Percentiles rank a stretch among this genome's conserved stretches.
Conservation (phyloP, 2,113 vertebrate genomes). For the Cricetomys ansorgei region DNA sequence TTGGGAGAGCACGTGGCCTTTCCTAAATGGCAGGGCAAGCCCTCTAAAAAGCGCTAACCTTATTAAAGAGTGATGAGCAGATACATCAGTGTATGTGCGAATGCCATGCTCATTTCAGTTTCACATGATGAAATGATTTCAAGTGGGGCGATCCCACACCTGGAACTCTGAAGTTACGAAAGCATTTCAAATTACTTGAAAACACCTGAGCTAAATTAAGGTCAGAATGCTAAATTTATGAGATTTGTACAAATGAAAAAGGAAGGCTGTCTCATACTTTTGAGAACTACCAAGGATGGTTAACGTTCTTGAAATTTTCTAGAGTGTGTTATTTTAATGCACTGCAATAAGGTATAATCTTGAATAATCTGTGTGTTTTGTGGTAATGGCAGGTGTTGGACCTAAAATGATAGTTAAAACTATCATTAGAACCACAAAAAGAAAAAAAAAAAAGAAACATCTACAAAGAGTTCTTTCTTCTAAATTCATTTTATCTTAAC, state of each 20-base stretch:
- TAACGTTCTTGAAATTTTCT: conserved; percentile 12
- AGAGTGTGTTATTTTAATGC: neutral
- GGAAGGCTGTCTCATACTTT: neutral
- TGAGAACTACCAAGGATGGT: neutral
- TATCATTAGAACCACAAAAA: neutral
- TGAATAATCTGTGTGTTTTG: neutral
- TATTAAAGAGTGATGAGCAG: conserved; percentile 57
- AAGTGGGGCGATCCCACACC: conserved; percentile 1
- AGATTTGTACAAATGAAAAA: neutral
- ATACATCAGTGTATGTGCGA: neutral
- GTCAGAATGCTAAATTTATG: conserved; percentile 16
- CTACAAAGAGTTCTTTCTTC: neutral
- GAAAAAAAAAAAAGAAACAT: neutral
- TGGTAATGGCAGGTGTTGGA: neutral
- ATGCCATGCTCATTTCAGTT: conserved; percentile 36
- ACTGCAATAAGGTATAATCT: neutral
- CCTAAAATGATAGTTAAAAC: neutral
- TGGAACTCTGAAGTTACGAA: conserved; percentile 26
- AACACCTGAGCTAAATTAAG: conserved; percentile 35
- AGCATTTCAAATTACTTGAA: conserved; percentile 14
- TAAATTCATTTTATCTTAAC: neutral
- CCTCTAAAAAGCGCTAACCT: neutral
- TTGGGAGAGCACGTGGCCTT: neutral
- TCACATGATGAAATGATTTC: neutral
- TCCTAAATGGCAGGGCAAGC: neutral